Evolutionary conservation across 2,888 invertebrate species (phyloP).

Genomic region (Laspeyria flexula): DNA sequence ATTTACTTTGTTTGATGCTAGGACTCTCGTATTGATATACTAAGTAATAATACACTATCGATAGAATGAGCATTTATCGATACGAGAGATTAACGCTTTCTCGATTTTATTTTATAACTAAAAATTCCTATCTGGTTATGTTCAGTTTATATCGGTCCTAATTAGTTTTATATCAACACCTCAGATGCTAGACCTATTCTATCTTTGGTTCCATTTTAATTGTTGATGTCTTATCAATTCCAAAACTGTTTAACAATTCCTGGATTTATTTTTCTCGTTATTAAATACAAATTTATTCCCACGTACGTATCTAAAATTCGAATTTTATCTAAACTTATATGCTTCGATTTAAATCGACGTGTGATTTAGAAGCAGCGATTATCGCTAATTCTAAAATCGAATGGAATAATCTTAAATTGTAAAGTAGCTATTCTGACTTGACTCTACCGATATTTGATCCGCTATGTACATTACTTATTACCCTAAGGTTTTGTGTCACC

Average conservation of each 20-base stretch:
- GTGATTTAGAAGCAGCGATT: conserved; percentile 28
- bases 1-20: conserved; percentile 35
- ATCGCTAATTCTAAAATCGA: conserved; percentile 35
- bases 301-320: conserved; percentile 27
- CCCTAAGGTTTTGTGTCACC: conserved; percentile 63
- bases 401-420: conserved; percentile 42
- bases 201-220: conserved; percentile 76
- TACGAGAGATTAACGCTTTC: conserved; percentile 31
- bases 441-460: conserved; percentile 70
- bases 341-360: conserved; percentile 28
- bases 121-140: conserved; percentile 24
- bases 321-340: conserved; percentile 28
- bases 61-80: conserved; percentile 45
- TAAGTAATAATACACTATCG: conserved; percentile 31
- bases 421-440: conserved; percentile 53
- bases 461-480: conserved; percentile 75
- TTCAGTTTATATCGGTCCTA: conserved; percentile 26
- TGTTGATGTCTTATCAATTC: conserved; percentile 75
- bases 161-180: conserved; percentile 31
- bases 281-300: conserved; percentile 28
- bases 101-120: conserved; percentile 27
- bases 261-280: conserved; percentile 48
- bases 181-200: conserved; percentile 48
- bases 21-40: conserved; percentile 36
- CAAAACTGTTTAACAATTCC: conserved; percentile 75